Percentiles rank a stretch among this genome's conserved stretches.
These are phyloP conservation scores for Drosophila asahinai DNA, from an alignment of 1,140 invertebrate species.

Conservation along the genomic window DNA sequence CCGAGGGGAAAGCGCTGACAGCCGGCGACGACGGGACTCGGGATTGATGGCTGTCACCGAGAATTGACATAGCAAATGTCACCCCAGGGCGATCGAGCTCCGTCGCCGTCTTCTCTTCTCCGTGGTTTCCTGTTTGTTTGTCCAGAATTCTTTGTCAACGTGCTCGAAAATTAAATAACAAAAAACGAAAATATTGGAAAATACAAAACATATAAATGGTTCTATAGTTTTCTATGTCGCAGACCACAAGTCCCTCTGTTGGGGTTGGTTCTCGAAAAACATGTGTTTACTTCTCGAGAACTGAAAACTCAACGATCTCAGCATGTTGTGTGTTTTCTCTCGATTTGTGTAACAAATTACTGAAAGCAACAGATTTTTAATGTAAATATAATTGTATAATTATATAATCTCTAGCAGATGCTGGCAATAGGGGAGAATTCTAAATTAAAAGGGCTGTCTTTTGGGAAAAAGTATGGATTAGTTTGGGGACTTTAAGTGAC, in stretches of 20 bases:
- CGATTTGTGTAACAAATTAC: slow-evolving; percentile 61
- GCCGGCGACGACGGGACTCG: slow-evolving; percentile 49
- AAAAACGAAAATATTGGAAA: slow-evolving; percentile 28
- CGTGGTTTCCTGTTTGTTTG: slow-evolving; percentile 57
- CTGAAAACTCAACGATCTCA: slow-evolving; percentile 33
- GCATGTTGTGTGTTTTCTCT: slow-evolving; percentile 34
- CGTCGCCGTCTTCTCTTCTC: slow-evolving; percentile 31
- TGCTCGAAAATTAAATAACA: slow-evolving; percentile 53
- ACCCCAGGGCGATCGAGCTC: slow-evolving; percentile 44
- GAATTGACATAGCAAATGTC: slow-evolving; percentile 82
- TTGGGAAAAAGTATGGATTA: slow-evolving; percentile 12
- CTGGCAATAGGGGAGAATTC: slow-evolving; percentile 16
- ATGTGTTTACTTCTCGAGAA: slow-evolving; percentile 67
- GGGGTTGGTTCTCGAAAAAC: slow-evolving; percentile 52
- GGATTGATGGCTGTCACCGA: slow-evolving; percentile 78
- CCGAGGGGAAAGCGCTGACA: slow-evolving; percentile 44
- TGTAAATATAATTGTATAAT: slow-evolving; percentile 83
- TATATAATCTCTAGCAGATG: slow-evolving; percentile 74
- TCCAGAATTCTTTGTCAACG: slow-evolving; percentile 74
- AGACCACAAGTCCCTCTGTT: slow-evolving; percentile 30
- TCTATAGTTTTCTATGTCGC: slow-evolving; percentile 1
- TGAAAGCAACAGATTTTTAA: slow-evolving; percentile 78
- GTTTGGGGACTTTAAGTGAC: slow-evolving; percentile 12
- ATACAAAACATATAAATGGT: slow-evolving; percentile 39
- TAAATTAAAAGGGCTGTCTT: slow-evolving; percentile 30